Evolutionary conservation across 2,888 invertebrate species (phyloP).

Genomic region (Adineta ricciae): DNA sequence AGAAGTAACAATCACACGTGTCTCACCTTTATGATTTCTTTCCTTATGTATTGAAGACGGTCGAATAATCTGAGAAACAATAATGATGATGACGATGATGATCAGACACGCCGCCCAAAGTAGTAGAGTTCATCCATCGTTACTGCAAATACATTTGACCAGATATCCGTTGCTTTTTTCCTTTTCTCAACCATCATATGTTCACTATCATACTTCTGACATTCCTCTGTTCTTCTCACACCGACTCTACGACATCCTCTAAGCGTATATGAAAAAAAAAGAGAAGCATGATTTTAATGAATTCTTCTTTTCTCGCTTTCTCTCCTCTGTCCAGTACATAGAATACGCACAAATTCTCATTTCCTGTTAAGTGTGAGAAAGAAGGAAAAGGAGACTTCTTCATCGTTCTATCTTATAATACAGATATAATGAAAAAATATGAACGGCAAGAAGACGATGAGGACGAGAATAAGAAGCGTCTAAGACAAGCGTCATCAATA

Average conservation of each 20-base stretch:
- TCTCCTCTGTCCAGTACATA: neutral
- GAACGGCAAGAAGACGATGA: neutral
- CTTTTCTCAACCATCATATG: neutral
- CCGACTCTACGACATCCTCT: neutral
- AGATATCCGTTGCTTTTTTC: neutral
- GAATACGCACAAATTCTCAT: neutral
- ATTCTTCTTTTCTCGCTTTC: neutral
- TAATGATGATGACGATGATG: neutral
- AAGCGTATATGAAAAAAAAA: neutral
- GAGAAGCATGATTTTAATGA: neutral
- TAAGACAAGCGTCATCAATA: neutral
- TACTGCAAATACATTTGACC: neutral
- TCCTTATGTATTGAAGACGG: neutral
- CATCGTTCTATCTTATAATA: neutral
- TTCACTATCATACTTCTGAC: neutral
- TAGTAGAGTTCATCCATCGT: neutral
- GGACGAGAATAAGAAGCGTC: neutral
- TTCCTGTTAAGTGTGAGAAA: neutral
- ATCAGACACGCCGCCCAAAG: neutral
- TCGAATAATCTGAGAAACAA: neutral
- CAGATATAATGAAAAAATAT: conserved; percentile 3
- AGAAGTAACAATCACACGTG: neutral
- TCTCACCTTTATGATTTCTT: neutral
- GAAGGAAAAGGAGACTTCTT: neutral
- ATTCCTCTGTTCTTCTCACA: neutral